Conservation (phyloP, 2,797 vertebrate species). For the Smutsia gigantea region DNA sequence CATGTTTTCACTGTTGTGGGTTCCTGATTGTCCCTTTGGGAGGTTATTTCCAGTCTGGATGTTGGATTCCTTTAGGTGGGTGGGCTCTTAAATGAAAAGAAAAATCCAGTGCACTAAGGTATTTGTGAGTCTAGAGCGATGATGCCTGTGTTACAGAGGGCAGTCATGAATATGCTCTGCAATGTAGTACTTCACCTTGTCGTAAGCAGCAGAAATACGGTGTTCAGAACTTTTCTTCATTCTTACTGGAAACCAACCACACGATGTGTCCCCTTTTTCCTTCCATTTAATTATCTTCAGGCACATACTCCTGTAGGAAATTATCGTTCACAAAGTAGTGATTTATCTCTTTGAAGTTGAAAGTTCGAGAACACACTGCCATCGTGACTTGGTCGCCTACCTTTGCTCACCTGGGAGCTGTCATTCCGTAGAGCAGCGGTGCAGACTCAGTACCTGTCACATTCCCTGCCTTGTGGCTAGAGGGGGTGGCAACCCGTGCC, state of each 20-base stretch:
- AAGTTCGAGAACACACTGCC: not conserved
- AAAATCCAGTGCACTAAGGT: not conserved
- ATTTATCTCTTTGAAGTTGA: conserved; percentile 9
- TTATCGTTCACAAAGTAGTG: not conserved
- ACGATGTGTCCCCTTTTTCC: not conserved
- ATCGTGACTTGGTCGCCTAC: conserved; percentile 38
- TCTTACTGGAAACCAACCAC: not conserved
- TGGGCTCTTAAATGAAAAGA: conserved; percentile 45
- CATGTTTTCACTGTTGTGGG: not conserved
- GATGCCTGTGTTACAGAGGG: not conserved
- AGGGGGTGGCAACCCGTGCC: not conserved
- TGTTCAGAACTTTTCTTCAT: not conserved
- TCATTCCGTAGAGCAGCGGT: not conserved
- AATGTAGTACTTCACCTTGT: not conserved
- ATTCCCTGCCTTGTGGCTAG: conserved; percentile 32
- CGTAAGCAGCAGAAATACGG: not conserved
- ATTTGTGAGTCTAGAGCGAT: conserved; percentile 8
- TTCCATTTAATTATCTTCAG: conserved; percentile 26
- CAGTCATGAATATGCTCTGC: not conserved
- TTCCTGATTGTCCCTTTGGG: not conserved
- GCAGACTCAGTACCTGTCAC: not conserved
- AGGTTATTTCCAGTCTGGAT: not conserved
- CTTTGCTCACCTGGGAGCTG: conserved; percentile 5
- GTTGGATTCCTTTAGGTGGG: not conserved
- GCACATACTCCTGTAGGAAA: not conserved